Evolutionary conservation across 2,797 vertebrate species (phyloP).

Genomic region (Eupleurogrammus muticus): DNA sequence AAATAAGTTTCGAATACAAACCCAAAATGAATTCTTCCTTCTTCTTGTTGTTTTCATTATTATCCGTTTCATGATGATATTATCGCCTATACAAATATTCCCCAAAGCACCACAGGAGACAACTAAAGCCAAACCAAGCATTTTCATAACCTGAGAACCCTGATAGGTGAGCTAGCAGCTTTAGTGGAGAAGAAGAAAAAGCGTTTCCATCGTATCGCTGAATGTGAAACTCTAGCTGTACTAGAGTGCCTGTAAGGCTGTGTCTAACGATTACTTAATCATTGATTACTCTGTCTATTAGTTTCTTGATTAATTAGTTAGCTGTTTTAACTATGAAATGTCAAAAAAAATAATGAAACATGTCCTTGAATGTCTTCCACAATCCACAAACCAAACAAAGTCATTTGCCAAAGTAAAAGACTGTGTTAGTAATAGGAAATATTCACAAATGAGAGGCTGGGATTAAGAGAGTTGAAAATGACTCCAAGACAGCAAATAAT

Average conservation of each 20-base stretch:
- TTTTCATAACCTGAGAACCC: slow-evolving; percentile 38
- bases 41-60: not conserved
- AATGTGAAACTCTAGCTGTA: slow-evolving; percentile 67
- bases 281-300: too few species aligned
- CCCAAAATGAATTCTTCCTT: not conserved
- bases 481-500: too few species aligned
- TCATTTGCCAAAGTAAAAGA: too few species aligned
- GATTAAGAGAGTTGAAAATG: too few species aligned
- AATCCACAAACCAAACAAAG: too few species aligned
- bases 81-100: not conserved
- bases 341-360: too few species aligned
- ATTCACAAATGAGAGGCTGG: too few species aligned
- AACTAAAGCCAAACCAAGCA: not conserved
- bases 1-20: not conserved
- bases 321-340: too few species aligned
- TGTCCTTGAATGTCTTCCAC: too few species aligned
- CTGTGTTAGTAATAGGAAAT: too few species aligned
- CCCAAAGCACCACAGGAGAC: not conserved
- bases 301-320: too few species aligned
- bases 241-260: slow-evolving; percentile 31
- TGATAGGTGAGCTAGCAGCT: slow-evolving; percentile 25
- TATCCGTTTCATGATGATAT: not conserved
- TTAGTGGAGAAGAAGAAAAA: slow-evolving; percentile 25
- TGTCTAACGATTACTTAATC: too few species aligned
- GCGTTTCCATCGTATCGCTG: slow-evolving; percentile 37